A percentile compares a stretch with the other conserved stretches of the same genome.
Conservation (phyloP, 2,888 invertebrate genomes). For the Lithophane leautieri region DNA sequence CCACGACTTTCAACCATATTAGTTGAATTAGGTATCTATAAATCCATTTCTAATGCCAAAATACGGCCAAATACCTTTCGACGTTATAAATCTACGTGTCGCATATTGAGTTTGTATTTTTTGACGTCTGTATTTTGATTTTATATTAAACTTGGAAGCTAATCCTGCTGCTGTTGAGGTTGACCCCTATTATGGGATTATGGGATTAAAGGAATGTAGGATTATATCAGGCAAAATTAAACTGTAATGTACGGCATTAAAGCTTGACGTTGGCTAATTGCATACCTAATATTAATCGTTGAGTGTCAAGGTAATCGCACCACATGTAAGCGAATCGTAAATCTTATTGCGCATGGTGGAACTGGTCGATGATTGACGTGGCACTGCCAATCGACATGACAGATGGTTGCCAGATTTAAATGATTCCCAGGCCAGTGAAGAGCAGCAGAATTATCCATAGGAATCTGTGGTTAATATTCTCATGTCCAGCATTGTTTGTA, state of each 20-base stretch:
- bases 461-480: neutral
- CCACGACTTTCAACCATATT: conserved; percentile 25
- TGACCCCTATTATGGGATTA: conserved; percentile 17
- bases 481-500: neutral
- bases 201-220: neutral
- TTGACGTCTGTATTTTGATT: conserved; percentile 14
- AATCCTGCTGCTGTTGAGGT: conserved; percentile 11
- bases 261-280: neutral
- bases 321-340: conserved; percentile 20
- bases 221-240: conserved; percentile 28
- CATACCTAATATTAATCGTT: neutral
- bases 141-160: conserved; percentile 21
- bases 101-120: conserved; percentile 1
- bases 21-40: conserved; percentile 31
- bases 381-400: conserved; percentile 9
- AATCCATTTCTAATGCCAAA: conserved; percentile 1
- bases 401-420: conserved; percentile 35
- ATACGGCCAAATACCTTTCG: neutral
- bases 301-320: neutral
- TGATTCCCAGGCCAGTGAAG: conserved; percentile 20
- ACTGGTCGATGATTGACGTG: conserved; percentile 35
- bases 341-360: conserved; percentile 20
- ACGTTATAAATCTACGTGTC: conserved; percentile 12
- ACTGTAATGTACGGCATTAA: conserved; percentile 11
- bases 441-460: neutral